Evolutionary conservation across 2,113 vertebrate genomes (phyloP), one percentile per base, ranked within the genome.

Genomic region (Archocentrus centrarchus): DNA sequence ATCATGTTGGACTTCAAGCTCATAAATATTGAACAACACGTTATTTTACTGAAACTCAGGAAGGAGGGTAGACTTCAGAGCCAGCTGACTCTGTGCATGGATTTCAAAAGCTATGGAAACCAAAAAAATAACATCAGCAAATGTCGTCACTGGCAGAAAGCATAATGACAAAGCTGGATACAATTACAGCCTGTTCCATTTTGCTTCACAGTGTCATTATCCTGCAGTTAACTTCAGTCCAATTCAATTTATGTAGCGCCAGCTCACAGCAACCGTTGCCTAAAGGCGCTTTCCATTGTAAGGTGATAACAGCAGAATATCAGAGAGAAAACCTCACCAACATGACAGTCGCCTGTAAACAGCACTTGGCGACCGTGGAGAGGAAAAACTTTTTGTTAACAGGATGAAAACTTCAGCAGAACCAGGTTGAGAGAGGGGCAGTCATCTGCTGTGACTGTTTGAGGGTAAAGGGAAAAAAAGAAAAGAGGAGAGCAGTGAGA

Each of bases 41-140:
- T 73, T 32, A 53, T 55, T 73, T 73, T 73, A 73, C 17, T 35
- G 68, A 73, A 73, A 73, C 27, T 55, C 27, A 9, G 68, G 53
- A 3, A 55, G 24, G 6, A n/a, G 68, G 55, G 17, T n/a, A 53
- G 27, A 7, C 68, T 73, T 55, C 32, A 32, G 11, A 5, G 4
- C 47, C 32, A n/a, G 13, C 47, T 32, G 27, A 55, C 11, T 73
- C 47, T 73, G 50, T 32, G n/a, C 18, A 53, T 24, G 11, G 30
- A 35, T 73, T 32, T 73, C 47, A 73, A 39, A 30, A 73, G 47
- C 1, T 55, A 17, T 55, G 20, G 32, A 70, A 70, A 32, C 22
- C 22, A 17, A 11, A 18, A 70, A 2, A 53, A 70, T 7, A 50
- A 53, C 53, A 53, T 20, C 3, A 73, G 27, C 30, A 32, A 55